phyloP scores from a whole-genome alignment of 2,113 vertebrate species.

The Scalopus aquaticus region DNA sequence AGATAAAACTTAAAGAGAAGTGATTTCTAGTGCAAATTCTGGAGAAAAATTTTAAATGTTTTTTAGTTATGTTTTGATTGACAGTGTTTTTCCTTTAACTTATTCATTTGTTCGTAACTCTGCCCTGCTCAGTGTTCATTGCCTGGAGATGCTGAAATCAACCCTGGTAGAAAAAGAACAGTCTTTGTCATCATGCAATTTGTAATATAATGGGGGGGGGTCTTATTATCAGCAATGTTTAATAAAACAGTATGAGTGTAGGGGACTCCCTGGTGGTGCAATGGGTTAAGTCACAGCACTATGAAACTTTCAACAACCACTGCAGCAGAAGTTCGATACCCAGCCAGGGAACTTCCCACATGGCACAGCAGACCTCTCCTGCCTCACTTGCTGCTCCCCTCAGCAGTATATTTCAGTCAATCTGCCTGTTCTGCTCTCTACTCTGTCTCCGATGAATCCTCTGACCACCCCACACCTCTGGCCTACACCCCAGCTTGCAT shows the following conservation, averaged over 20 bases:
- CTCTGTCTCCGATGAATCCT: too few species aligned
- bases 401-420: too few species aligned
- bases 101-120: not conserved
- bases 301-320: too few species aligned
- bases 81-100: not conserved
- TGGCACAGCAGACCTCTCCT: too few species aligned
- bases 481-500: too few species aligned
- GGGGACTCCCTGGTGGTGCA: too few species aligned
- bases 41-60: not conserved
- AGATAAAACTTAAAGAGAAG: not conserved
- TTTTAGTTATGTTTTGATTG: not conserved
- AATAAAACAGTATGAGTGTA: not conserved
- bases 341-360: too few species aligned
- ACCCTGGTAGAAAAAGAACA: not conserved
- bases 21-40: not conserved
- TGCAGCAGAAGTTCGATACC: too few species aligned
- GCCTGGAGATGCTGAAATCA: not conserved
- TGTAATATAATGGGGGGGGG: not conserved
- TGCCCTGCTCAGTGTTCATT: not conserved
- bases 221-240: not conserved
- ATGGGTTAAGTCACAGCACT: too few species aligned
- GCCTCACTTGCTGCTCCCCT: too few species aligned
- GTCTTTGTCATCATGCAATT: not conserved
- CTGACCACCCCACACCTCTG: too few species aligned
- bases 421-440: too few species aligned